Evolutionary conservation across 2,888 invertebrate species (phyloP).

Genomic region (Coelopa pilipes): DNA sequence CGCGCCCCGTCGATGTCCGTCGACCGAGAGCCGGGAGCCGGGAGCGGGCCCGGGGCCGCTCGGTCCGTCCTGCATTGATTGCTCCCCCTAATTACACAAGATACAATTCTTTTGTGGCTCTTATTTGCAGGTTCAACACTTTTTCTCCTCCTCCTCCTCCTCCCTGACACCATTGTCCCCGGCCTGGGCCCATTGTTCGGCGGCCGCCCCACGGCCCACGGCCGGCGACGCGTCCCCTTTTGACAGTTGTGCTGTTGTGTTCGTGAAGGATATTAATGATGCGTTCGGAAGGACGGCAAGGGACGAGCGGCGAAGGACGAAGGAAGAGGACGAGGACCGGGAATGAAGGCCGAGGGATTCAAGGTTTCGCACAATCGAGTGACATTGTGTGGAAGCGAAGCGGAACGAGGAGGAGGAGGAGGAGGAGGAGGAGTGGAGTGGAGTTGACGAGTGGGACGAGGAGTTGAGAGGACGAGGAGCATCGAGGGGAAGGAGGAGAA

Average conservation of each 20-base stretch:
- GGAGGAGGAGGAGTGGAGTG: neutral
- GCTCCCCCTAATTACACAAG: slow-evolving; percentile 58
- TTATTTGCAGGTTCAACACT: slow-evolving; percentile 28
- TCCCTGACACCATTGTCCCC: neutral
- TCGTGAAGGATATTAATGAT: slow-evolving; percentile 55
- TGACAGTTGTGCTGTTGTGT: slow-evolving; percentile 36
- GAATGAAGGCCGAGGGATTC: no score
- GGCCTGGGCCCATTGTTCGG: neutral
- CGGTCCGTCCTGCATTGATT: slow-evolving; percentile 40
- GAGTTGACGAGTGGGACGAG: neutral
- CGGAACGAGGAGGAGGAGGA: neutral
- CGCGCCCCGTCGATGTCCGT: neutral
- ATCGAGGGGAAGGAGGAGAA: neutral
- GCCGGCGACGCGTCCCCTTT: slow-evolving; percentile 45
- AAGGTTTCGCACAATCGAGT: slow-evolving; percentile 14
- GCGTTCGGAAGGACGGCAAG: slow-evolving; percentile 10
- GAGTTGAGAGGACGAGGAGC: neutral
- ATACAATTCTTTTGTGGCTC: slow-evolving; percentile 44
- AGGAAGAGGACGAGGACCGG: no score
- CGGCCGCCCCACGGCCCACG: slow-evolving; percentile 1
- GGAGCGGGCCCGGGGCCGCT: no score
- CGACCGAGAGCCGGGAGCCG: no score
- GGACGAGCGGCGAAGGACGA: no score
- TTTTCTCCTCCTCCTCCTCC: neutral
- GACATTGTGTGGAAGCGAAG: neutral